Evolutionary conservation across 1,140 invertebrate species (phyloP).

Genomic region (Diploscapter pachys): DNA sequence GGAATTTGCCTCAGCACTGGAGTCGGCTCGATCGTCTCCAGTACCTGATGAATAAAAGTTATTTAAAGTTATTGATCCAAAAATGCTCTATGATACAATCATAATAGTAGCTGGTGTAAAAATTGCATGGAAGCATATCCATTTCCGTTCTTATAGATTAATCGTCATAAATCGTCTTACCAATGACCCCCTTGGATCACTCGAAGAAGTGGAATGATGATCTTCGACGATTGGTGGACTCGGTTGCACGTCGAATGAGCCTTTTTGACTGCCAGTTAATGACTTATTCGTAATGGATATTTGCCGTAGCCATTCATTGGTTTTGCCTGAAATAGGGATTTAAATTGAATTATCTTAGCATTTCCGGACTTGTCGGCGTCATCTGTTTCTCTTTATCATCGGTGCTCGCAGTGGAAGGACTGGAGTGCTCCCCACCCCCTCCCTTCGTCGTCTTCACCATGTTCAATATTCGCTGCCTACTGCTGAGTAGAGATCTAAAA

Average conservation of each 20-base stretch:
- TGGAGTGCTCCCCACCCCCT: constrained; percentile 1
- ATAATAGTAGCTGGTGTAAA: too few species aligned
- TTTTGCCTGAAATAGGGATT: constrained; percentile 5
- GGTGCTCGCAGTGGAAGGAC: constrained; percentile 29
- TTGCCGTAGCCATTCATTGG: constrained; percentile 21
- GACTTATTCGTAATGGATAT: constrained; percentile 9
- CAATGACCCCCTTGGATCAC: not conserved
- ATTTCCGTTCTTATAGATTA: constrained; percentile 9
- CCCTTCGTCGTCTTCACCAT: constrained; percentile 23
- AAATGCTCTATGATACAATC: too few species aligned
- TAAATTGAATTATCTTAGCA: not conserved
- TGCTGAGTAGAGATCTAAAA: constrained; percentile 28
- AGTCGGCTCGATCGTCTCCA: too few species aligned
- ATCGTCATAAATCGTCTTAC: not conserved
- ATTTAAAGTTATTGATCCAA: too few species aligned
- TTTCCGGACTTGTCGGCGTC: constrained; percentile 11
- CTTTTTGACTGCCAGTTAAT: not conserved
- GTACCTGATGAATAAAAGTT: too few species aligned
- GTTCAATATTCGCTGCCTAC: constrained; percentile 31
- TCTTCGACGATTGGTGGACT: too few species aligned
- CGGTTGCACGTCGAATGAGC: too few species aligned
- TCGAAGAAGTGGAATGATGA: not conserved
- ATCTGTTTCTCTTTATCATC: constrained; percentile 33
- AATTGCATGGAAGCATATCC: not conserved
- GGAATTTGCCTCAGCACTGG: constrained; percentile 21